phyloP scores from a whole-genome alignment of 2,113 vertebrate genomes.

The Semicossyphus pulcher region DNA sequence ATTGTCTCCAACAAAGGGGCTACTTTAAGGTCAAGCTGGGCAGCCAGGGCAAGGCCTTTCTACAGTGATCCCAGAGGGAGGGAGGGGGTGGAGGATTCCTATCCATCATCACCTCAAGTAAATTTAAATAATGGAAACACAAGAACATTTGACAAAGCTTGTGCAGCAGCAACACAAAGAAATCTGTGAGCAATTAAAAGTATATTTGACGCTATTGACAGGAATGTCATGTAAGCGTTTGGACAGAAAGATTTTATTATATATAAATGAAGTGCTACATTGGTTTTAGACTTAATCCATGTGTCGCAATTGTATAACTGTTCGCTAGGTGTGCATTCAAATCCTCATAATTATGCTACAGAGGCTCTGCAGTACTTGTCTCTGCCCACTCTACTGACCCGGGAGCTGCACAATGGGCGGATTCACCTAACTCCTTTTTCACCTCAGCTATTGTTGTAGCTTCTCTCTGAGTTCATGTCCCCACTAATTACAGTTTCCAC shows the following conservation, averaged over 20 bases:
- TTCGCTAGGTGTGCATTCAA: no score
- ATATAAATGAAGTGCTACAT: no score
- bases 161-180: no score
- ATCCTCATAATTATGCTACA: no score
- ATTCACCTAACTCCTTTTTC: not conserved
- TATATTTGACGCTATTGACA: no score
- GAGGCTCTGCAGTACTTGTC: not conserved
- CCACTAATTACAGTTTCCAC: not conserved
- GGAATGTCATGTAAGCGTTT: no score
- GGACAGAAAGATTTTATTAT: no score
- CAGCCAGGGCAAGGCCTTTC: conserved; percentile 3
- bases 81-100: not conserved
- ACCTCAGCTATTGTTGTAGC: not conserved
- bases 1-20: conserved; percentile 61
- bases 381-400: not conserved
- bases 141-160: not conserved
- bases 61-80: conserved; percentile 17
- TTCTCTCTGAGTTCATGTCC: conserved; percentile 1
- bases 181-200: no score
- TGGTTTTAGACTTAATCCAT: no score
- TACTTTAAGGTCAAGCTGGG: conserved; percentile 63
- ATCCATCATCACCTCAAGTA: conserved; percentile 20
- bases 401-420: not conserved
- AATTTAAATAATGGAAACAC: not conserved
- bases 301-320: no score